phyloP scores from a whole-genome alignment of 2,113 vertebrate species.

The Platysteira castanea region DNA sequence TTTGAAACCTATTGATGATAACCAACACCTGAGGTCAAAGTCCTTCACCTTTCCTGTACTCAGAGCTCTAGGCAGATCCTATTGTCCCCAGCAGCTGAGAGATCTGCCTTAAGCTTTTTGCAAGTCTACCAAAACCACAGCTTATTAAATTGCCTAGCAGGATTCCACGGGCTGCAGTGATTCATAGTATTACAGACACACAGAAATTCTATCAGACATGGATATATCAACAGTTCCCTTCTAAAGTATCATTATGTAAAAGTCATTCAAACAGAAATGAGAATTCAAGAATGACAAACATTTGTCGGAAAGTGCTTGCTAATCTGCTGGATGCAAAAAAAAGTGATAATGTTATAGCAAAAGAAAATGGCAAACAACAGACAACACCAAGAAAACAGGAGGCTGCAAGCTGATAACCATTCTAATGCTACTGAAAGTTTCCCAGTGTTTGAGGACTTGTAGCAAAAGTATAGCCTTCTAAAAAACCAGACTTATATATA shows the following conservation, averaged over 20 bases:
- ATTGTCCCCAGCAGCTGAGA: not conserved
- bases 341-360: not conserved
- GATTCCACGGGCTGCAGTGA: not conserved
- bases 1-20: not conserved
- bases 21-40: not conserved
- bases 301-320: not conserved
- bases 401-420: not conserved
- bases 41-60: not conserved
- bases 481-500: not conserved
- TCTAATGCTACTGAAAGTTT: not conserved
- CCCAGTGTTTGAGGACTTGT: not conserved
- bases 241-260: not conserved
- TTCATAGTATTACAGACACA: not conserved
- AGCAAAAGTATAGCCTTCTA: not conserved
- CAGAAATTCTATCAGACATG: not conserved
- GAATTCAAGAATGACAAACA: not conserved
- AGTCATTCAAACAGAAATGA: constrained; percentile 1
- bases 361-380: not conserved
- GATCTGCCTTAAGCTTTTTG: not conserved
- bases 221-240: not conserved
- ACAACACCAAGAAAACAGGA: not conserved
- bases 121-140: not conserved
- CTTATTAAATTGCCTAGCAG: not conserved
- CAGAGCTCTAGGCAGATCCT: not conserved
- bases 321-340: not conserved